Percentiles rank a stretch among this genome's conserved stretches.
Evolutionary conservation across 2,113 vertebrate genomes (phyloP).

Genomic region (Pristiophorus japonicus): DNA sequence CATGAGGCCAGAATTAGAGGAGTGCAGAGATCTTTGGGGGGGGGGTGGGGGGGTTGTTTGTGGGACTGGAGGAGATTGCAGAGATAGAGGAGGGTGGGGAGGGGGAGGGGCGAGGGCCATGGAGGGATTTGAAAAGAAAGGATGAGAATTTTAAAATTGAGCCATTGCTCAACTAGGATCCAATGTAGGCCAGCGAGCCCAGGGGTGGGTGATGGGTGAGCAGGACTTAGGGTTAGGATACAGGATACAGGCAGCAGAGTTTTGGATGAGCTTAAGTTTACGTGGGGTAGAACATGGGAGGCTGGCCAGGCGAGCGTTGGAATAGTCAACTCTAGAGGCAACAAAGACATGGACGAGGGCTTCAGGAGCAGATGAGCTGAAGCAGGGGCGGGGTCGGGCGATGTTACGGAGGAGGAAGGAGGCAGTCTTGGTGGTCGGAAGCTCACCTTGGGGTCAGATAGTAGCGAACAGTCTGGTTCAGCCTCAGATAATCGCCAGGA

Average conservation of each 20-base stretch:
- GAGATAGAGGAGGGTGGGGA: too few species aligned
- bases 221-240: background rate
- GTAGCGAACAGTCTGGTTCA: background rate
- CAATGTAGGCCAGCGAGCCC: background rate
- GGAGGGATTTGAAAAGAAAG: background rate
- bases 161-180: background rate
- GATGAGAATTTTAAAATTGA: background rate
- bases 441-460: background rate
- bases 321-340: background rate
- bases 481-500: background rate
- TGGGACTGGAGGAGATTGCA: background rate
- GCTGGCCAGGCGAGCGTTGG: background rate
- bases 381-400: background rate
- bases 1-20: background rate
- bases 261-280: background rate
- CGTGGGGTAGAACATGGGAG: background rate
- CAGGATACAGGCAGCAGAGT: background rate
- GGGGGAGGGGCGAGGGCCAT: too few species aligned
- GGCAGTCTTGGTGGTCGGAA: background rate
- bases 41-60: too few species aligned
- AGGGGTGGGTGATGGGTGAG: background rate
- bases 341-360: background rate
- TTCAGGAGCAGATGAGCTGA: background rate
- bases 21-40: background rate
- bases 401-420: too few species aligned